Percentiles rank a stretch among this genome's conserved stretches.
phyloP scores from a whole-genome alignment of 1,140 invertebrate genomes.

The Drosophila saltans region DNA sequence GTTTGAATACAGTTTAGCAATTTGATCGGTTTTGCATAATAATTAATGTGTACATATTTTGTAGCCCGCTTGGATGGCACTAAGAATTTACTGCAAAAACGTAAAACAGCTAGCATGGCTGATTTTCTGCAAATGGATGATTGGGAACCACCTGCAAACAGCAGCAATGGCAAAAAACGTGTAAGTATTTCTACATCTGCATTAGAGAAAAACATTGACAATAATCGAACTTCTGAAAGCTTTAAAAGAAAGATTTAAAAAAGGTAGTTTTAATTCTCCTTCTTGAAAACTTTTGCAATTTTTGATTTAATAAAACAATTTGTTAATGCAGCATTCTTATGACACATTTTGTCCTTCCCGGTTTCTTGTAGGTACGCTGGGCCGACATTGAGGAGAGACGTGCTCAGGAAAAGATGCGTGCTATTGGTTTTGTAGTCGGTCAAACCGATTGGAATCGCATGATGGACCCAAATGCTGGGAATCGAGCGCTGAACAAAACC shows the following conservation, averaged over 20 bases:
- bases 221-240: no score
- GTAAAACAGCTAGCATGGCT: slow-evolving; percentile 88
- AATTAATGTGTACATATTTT: background rate
- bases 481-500: slow-evolving; percentile 94
- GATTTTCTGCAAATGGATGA: slow-evolving; percentile 95
- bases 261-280: no score
- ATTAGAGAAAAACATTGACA: no score
- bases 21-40: background rate
- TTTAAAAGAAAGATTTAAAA: no score
- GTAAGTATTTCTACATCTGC: slow-evolving; percentile 85
- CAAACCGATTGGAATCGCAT: slow-evolving; percentile 97
- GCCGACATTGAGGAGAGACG: slow-evolving; percentile 97
- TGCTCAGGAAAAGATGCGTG: slow-evolving; percentile 94
- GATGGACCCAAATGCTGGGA: slow-evolving; percentile 95
- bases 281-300: no score
- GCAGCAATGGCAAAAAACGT: slow-evolving; percentile 93
- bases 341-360: no score
- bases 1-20: slow-evolving; percentile 5
- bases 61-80: slow-evolving; percentile 94
- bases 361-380: slow-evolving; percentile 92
- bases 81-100: slow-evolving; percentile 85
- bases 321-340: no score
- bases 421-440: slow-evolving; percentile 97
- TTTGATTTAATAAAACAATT: no score
- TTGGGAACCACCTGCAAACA: slow-evolving; percentile 85